phyloP scores from a whole-genome alignment of 2,888 invertebrate species.

The Chrysodeixis includens region DNA sequence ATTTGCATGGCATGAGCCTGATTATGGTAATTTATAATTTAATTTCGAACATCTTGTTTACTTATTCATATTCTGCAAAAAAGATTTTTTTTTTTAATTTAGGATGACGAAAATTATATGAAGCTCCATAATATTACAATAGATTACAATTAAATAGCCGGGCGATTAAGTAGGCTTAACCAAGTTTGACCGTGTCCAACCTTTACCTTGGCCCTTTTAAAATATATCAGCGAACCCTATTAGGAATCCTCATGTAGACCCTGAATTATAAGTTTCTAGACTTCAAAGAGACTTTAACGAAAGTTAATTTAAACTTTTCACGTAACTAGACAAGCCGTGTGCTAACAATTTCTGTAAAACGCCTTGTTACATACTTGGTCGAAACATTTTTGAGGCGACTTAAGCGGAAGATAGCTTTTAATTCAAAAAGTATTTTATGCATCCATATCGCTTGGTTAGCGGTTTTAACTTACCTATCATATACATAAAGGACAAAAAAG shows the following conservation, averaged over 20 bases:
- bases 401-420: neutral
- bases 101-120: neutral
- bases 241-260: conserved; percentile 38
- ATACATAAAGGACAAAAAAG: too few relatives aligned
- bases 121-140: conserved; percentile 16
- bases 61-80: too few relatives aligned
- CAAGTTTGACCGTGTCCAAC: conserved; percentile 45
- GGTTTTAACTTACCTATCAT: too few relatives aligned
- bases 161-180: conserved; percentile 32
- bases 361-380: conserved; percentile 39
- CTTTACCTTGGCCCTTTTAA: conserved; percentile 31
- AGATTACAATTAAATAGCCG: conserved; percentile 38
- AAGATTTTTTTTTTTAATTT: too few relatives aligned
- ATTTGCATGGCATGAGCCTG: too few relatives aligned
- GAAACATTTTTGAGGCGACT: conserved; percentile 13
- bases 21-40: too few relatives aligned
- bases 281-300: conserved; percentile 47
- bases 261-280: conserved; percentile 53
- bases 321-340: conserved; percentile 33
- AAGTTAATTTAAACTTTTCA: conserved; percentile 58
- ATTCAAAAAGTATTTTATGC: too few relatives aligned
- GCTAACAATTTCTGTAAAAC: conserved; percentile 30
- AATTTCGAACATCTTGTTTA: too few relatives aligned
- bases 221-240: conserved; percentile 30
- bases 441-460: too few relatives aligned